Percentiles rank a stretch among this genome's conserved stretches.
Evolutionary conservation across 2,113 vertebrate species (phyloP).

Genomic region (Crotophaga sulcirostris): DNA sequence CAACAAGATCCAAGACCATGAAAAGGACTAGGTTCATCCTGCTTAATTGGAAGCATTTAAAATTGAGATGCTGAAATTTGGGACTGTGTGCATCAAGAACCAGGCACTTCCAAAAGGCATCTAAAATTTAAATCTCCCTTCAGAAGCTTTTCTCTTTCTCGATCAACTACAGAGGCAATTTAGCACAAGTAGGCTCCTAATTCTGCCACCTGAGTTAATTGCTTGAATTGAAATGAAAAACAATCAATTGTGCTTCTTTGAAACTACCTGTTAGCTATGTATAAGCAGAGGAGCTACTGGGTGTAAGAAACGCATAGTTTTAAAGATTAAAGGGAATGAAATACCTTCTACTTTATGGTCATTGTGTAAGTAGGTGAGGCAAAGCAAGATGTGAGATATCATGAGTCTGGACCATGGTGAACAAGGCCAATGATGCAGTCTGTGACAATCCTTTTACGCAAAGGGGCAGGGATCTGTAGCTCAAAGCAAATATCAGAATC

Average conservation of each 20-base stretch:
- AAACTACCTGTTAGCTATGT: not conserved
- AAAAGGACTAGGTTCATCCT: not conserved
- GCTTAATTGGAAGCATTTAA: not conserved
- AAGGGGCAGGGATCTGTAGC: not conserved
- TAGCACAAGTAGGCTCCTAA: not conserved
- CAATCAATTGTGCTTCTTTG: not conserved
- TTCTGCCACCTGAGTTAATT: not conserved
- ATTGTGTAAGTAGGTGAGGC: not conserved
- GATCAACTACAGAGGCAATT: not conserved
- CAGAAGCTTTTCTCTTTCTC: not conserved
- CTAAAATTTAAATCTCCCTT: not conserved
- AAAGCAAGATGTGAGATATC: not conserved
- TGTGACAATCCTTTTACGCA: not conserved
- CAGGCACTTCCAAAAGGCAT: not conserved
- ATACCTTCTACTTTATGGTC: not conserved
- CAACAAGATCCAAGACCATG: not conserved
- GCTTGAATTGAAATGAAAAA: not conserved
- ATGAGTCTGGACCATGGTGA: not conserved
- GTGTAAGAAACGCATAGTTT: not conserved
- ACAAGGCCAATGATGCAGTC: not conserved
- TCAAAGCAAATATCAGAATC: not conserved
- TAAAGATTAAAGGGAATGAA: not conserved
- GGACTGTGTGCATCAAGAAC: not conserved
- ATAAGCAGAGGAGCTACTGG: not conserved
- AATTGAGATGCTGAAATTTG: not conserved